Percentiles rank a stretch among this genome's conserved stretches.
phyloP scores from a whole-genome alignment of 2,888 invertebrate genomes.

The Halictus quadricinctus region DNA sequence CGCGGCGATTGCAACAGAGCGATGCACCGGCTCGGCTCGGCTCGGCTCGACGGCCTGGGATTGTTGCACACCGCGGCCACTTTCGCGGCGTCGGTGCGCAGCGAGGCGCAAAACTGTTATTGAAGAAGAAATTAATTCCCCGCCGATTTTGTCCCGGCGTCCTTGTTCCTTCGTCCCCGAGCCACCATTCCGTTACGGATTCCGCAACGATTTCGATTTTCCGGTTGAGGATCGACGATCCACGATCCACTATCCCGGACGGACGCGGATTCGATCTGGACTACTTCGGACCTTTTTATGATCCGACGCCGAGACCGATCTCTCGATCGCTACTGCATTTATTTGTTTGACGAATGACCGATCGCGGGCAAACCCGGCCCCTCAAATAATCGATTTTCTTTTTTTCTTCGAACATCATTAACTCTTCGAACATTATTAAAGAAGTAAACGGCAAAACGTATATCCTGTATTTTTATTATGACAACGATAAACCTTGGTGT shows the following conservation, averaged over 20 bases:
- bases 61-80: constrained; percentile 58
- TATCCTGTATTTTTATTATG: neutral
- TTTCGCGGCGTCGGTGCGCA: constrained; percentile 68
- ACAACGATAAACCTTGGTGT: no score
- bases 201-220: constrained; percentile 50
- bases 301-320: neutral
- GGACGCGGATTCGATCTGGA: neutral
- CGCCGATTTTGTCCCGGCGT: constrained; percentile 59
- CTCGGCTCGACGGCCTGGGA: neutral
- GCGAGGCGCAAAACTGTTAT: constrained; percentile 75
- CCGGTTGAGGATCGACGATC: constrained; percentile 29
- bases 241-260: neutral
- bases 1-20: constrained; percentile 52
- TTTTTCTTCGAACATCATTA: no score
- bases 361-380: neutral
- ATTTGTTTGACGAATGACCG: neutral
- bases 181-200: constrained; percentile 46
- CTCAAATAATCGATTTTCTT: neutral
- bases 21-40: neutral
- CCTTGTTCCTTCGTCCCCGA: constrained; percentile 44
- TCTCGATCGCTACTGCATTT: neutral
- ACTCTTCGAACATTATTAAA: neutral
- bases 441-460: neutral
- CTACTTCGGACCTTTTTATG: neutral
- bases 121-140: constrained; percentile 75